Evolutionary conservation across 2,888 invertebrate genomes (phyloP), one percentile per base, ranked within the genome.

Genomic region (Morpho deidamia): DNA sequence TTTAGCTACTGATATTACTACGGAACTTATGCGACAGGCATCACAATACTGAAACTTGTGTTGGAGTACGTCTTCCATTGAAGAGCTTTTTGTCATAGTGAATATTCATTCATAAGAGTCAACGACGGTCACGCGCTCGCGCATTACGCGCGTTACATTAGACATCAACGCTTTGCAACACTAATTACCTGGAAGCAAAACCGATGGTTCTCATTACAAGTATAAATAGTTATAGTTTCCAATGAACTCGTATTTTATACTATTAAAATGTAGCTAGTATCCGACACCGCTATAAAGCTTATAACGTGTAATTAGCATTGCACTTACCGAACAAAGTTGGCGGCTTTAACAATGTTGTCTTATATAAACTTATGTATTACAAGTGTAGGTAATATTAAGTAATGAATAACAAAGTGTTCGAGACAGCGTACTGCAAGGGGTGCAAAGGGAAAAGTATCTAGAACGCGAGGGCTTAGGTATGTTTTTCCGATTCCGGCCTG

Each of bases 321-420:
- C 40, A 53, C 47, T 50, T 44, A 48, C 38, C 38, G 44, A 39
- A 53, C 47, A 53, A 54, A 45, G 54, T 44, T 41, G 32, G 54
- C 35, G 41, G n/a, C 14, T 43, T 39, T 54, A 45, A 54, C 49
- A 50, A 54, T 52, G 55, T 52, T 46, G 49, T 43, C 49, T 52
- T 52, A 48, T 49, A 55, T 49, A 55, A 52, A 49, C 45, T 44
- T 47, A 52, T 56, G 47, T 51, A 44, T 49, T 51, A 51, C 48
- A 45, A 45, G 45, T 40, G 43, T 70, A 23, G 23, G 23, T 23
- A 74, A 71, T 78, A 82, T 81, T 80, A 80, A 78, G 78, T 72
- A 81, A 78, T 83, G 80, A 76, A 76, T 75, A 75, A 81, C 78
- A 80, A 77, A 72, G 80, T 83, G 74, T 78, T 68, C 58, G 55